Conservation (phyloP, 2,888 invertebrate species). For the Apantesis nais region DNA sequence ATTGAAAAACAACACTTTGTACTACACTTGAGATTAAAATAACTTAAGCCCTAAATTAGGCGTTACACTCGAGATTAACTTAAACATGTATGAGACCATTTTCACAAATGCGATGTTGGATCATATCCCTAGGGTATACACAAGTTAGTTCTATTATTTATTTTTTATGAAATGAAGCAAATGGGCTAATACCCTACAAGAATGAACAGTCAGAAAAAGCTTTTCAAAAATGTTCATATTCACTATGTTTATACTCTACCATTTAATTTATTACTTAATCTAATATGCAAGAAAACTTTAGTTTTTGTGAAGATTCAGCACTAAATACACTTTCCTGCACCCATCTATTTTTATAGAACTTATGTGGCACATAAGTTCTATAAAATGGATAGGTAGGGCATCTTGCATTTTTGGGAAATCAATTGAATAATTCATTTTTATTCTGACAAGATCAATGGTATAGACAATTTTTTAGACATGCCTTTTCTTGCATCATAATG, state of each 20-base stretch:
- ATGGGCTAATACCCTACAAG: background rate
- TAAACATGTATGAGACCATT: background rate
- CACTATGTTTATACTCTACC: background rate
- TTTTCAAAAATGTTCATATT: background rate
- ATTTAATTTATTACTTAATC: background rate
- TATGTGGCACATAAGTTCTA: background rate
- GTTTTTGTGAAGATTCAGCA: background rate
- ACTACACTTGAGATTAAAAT: background rate
- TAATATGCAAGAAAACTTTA: background rate
- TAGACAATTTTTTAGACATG: too few relatives aligned
- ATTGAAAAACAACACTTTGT: conserved; percentile 2
- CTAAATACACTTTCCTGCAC: background rate
- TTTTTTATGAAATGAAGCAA: too few relatives aligned
- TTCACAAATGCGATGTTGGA: background rate
- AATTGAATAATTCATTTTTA: background rate
- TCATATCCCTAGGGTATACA: background rate
- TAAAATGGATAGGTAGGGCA: too few relatives aligned
- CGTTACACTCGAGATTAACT: background rate
- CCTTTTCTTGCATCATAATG: too few relatives aligned
- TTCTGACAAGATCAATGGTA: too few relatives aligned
- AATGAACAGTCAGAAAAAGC: background rate
- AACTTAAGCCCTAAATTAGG: background rate
- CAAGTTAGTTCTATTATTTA: background rate
- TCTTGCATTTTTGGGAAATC: too few relatives aligned
- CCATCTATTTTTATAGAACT: background rate